These are phyloP conservation scores for Zapornia atra DNA, from an alignment of 2,113 vertebrate species.

Conservation along the genomic window DNA sequence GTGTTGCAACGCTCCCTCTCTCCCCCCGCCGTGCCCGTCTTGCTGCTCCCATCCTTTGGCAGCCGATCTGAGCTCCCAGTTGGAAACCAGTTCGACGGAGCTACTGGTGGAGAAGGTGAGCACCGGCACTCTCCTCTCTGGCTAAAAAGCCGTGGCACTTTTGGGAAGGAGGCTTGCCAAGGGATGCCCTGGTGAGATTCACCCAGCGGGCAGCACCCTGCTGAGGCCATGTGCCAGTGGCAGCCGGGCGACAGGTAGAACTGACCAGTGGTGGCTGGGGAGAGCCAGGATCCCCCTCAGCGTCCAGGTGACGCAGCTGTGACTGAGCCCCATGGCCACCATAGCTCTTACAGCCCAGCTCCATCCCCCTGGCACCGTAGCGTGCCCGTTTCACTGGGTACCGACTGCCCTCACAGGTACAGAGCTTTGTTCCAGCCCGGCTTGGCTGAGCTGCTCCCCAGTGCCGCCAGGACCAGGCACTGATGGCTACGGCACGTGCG, in stretches of 20 bases:
- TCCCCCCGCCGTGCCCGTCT: slow-evolving; percentile 30
- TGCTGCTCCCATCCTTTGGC: slow-evolving; percentile 50
- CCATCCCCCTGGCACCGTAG: rapidly evolving
- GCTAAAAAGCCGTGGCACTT: not conserved
- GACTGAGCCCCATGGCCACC: not conserved
- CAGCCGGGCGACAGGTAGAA: rapidly evolving
- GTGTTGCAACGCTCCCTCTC: slow-evolving; percentile 62
- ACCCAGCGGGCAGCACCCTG: not conserved
- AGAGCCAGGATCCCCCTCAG: not conserved
- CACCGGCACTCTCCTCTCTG: not conserved
- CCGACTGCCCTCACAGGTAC: rapidly evolving
- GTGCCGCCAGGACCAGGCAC: rapidly evolving
- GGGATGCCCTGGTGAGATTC: not conserved
- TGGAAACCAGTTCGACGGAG: slow-evolving; percentile 23
- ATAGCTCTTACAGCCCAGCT: not conserved
- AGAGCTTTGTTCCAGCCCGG: not conserved
- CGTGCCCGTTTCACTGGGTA: rapidly evolving
- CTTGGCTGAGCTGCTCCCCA: not conserved
- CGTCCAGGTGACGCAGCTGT: not conserved
- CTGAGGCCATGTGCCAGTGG: not conserved
- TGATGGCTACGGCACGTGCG: rapidly evolving
- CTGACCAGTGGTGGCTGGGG: rapidly evolving
- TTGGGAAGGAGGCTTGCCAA: not conserved
- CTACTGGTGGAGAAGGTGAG: slow-evolving; percentile 15
- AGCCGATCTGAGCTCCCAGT: slow-evolving; percentile 41